These are phyloP conservation scores for Agrochola circellaris DNA, from an alignment of 2,888 invertebrate species.

Conservation along the genomic window DNA sequence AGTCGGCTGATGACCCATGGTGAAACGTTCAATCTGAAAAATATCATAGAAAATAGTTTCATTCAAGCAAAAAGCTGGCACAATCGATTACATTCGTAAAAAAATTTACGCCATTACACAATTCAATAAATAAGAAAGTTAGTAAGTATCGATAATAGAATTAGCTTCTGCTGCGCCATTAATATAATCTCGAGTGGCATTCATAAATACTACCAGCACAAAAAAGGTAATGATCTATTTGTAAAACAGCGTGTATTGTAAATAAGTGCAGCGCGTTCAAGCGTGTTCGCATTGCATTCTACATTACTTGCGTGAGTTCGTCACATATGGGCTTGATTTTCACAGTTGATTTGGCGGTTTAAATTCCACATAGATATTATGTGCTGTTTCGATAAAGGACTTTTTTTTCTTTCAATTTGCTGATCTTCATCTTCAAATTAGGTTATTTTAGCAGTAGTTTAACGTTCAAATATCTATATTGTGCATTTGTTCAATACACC, in stretches of 20 bases:
- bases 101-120: conserved; percentile 7
- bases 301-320: conserved; percentile 26
- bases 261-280: conserved; percentile 46
- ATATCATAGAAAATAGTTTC: not conserved
- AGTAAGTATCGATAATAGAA: conserved; percentile 18
- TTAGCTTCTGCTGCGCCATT: conserved; percentile 22
- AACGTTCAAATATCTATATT: not conserved
- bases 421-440: not conserved
- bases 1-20: not conserved
- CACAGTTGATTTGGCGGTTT: not conserved
- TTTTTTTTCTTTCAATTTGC: not conserved
- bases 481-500: not conserved
- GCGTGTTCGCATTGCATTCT: conserved; percentile 35
- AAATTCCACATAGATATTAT: not conserved
- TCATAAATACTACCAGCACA: conserved; percentile 1
- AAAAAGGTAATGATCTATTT: conserved; percentile 45
- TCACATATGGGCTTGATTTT: conserved; percentile 24
- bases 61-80: conserved; percentile 2
- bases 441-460: not conserved
- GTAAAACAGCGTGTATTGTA: conserved; percentile 47
- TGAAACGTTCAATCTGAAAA: conserved; percentile 1
- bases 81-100: conserved; percentile 5
- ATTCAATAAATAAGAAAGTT: conserved; percentile 34
- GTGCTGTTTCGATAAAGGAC: not conserved
- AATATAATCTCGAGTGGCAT: conserved; percentile 39